These are phyloP conservation scores for Bergia sp. DNA, from an alignment of 92 coral and sea anemone genomes.

Conservation along the genomic window DNA sequence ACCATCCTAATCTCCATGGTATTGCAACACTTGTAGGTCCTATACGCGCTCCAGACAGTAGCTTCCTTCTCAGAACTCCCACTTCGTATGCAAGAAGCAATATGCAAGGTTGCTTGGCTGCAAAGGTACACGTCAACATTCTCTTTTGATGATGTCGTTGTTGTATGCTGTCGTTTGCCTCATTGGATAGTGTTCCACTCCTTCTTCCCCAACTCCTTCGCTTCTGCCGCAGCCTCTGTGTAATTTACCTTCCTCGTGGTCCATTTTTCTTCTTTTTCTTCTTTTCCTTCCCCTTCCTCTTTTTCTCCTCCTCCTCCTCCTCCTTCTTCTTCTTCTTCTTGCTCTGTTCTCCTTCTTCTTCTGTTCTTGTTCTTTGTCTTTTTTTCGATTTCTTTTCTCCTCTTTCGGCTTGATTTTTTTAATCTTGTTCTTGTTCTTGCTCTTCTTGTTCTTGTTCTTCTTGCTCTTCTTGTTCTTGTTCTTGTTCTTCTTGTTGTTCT, in stretches of 20 bases:
- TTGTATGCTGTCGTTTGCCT: not conserved
- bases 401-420: not conserved
- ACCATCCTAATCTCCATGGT: not conserved
- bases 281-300: too few species aligned
- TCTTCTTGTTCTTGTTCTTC: too few species aligned
- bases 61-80: slow-evolving; percentile 92
- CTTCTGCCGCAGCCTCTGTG: not conserved
- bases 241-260: not conserved
- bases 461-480: not conserved
- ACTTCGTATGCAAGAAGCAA: slow-evolving; percentile 90
- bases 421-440: not conserved
- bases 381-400: too few species aligned
- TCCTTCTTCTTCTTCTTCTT: too few species aligned
- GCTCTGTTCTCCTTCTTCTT: too few species aligned
- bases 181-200: not conserved
- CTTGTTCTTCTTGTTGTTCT: not conserved
- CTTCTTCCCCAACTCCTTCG: not conserved
- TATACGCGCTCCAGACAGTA: slow-evolving; percentile 86
- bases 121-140: slow-evolving; percentile 73
- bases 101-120: slow-evolving; percentile 90
- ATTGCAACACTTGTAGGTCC: slow-evolving; percentile 42
- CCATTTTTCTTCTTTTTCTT: too few species aligned
- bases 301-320: too few species aligned
- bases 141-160: not conserved
- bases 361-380: too few species aligned